A percentile compares a stretch with the other conserved stretches of the same genome.
phyloP scores from a whole-genome alignment of 2,888 invertebrate genomes.

The Neocrepidodera transversa region DNA sequence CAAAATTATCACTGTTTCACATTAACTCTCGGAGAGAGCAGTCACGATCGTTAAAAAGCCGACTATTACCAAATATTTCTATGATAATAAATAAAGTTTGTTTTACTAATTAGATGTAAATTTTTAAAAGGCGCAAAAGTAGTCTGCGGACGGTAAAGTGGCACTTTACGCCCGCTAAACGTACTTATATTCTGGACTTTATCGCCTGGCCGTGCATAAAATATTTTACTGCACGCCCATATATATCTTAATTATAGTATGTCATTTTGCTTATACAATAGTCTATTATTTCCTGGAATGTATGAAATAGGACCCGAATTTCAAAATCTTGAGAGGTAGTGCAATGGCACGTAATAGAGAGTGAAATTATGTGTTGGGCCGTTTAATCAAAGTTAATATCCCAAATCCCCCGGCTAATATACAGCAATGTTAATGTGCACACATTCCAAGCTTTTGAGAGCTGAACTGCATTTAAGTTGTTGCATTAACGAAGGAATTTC shows the following conservation, averaged over 20 bases:
- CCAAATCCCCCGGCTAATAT: conserved; percentile 43
- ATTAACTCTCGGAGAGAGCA: no score
- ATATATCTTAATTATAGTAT: background rate
- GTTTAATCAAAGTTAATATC: conserved; percentile 41
- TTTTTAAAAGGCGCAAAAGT: no score
- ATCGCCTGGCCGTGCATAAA: no score
- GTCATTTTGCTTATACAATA: background rate
- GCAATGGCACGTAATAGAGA: conserved; percentile 23
- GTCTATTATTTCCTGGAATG: conserved; percentile 9
- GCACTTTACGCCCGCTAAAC: no score
- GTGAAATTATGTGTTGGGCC: conserved; percentile 27
- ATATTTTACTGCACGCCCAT: no score
- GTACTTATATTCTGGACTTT: no score
- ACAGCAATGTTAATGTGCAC: conserved; percentile 46
- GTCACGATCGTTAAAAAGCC: no score
- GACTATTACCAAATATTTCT: no score
- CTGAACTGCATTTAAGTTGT: conserved; percentile 47
- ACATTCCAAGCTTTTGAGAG: conserved; percentile 46
- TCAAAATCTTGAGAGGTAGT: conserved; percentile 23
- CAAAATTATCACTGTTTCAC: no score
- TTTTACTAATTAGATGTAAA: no score
- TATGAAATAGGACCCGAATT: conserved; percentile 11
- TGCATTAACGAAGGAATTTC: conserved; percentile 53
- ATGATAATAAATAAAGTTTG: no score
- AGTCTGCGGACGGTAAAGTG: no score